Percentiles rank a stretch among this genome's conserved stretches.
phyloP scores from a whole-genome alignment of 2,888 invertebrate species.

The Synanthedon myopaeformis region DNA sequence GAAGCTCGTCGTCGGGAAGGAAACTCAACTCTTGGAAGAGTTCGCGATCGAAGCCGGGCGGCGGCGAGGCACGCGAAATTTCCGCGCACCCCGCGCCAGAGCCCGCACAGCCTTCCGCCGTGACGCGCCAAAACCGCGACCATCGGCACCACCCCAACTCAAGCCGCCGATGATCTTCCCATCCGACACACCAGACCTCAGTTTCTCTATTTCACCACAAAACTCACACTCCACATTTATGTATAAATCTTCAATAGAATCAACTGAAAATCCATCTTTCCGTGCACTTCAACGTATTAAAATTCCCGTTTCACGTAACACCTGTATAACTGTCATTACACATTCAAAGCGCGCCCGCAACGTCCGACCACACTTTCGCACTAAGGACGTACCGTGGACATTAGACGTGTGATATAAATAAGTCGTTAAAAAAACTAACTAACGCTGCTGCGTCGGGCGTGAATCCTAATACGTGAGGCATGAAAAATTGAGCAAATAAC shows the following conservation, averaged over 20 bases:
- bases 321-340: slow-evolving; percentile 17
- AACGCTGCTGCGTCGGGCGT: slow-evolving; percentile 34
- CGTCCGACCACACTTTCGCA: background rate
- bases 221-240: slow-evolving; percentile 17
- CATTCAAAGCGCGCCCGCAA: background rate
- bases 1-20: slow-evolving; percentile 70
- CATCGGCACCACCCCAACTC: slow-evolving; percentile 54
- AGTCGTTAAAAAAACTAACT: slow-evolving; percentile 16
- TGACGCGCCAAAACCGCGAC: slow-evolving; percentile 52
- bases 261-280: slow-evolving; percentile 38
- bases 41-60: slow-evolving; percentile 69
- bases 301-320: slow-evolving; percentile 26
- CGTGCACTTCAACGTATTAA: slow-evolving; percentile 31
- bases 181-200: background rate
- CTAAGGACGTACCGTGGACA: slow-evolving; percentile 1
- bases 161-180: slow-evolving; percentile 24
- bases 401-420: slow-evolving; percentile 12
- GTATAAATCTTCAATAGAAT: slow-evolving; percentile 20
- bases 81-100: slow-evolving; percentile 67
- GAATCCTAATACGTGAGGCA: slow-evolving; percentile 34
- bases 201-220: slow-evolving; percentile 5
- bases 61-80: slow-evolving; percentile 63
- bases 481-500: slow-evolving; percentile 9
- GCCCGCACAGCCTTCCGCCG: slow-evolving; percentile 59
- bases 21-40: slow-evolving; percentile 69